phyloP scores from a whole-genome alignment of 2,113 vertebrate species.

The Sinocyclocheilus maitianheensis region DNA sequence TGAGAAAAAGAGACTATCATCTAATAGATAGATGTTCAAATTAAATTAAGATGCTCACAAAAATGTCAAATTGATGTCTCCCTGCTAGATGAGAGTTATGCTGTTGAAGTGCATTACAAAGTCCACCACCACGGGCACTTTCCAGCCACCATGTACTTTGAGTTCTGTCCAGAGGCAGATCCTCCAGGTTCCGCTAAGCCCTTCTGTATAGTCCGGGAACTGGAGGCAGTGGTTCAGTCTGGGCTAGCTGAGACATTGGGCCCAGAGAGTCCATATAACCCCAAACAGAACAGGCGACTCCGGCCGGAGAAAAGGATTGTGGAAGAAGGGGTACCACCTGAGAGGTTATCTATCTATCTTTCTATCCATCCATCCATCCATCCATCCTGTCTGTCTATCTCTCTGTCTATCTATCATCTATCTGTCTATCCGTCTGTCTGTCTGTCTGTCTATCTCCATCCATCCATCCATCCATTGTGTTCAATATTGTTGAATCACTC shows the following conservation, averaged over 20 bases:
- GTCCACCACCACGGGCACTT: conserved; percentile 79
- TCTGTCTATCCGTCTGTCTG: background rate
- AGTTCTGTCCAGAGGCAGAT: conserved; percentile 78
- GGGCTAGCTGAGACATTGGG: conserved; percentile 77
- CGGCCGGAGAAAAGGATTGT: conserved; percentile 60
- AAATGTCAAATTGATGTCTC: background rate
- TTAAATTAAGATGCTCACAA: background rate
- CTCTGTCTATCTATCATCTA: background rate
- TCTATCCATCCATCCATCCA: background rate
- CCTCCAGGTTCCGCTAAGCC: conserved; percentile 41
- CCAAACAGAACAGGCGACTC: conserved; percentile 61
- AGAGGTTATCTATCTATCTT: conserved; percentile 66
- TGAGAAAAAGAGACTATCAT: conserved; percentile 57
- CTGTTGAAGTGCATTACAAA: conserved; percentile 73
- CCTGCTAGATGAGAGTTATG: conserved; percentile 72
- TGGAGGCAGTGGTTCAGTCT: conserved; percentile 73
- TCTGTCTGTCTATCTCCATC: background rate
- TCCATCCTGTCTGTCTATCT: background rate
- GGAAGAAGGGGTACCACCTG: conserved; percentile 78
- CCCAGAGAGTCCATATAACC: conserved; percentile 77
- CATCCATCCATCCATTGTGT: background rate
- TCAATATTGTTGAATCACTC: conserved; percentile 14
- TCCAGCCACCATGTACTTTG: conserved; percentile 73
- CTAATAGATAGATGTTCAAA: background rate
- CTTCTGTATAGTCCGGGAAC: conserved; percentile 81